phyloP scores from a whole-genome alignment of 2,797 vertebrate genomes.

The Arctocebus calabarensis region DNA sequence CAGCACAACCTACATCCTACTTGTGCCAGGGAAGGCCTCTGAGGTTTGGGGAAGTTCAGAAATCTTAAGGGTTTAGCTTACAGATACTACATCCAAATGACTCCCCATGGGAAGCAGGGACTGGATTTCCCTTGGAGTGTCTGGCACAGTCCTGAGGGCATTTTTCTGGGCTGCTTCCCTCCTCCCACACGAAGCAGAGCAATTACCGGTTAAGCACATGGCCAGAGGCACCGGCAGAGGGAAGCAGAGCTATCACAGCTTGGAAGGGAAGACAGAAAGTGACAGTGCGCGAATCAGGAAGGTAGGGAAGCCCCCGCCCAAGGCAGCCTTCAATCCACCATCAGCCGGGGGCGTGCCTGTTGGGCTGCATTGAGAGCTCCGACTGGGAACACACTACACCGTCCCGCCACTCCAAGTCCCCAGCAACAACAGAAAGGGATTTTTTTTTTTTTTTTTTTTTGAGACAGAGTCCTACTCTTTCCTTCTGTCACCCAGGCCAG shows the following conservation, averaged over 20 bases:
- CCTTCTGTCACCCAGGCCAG: no score
- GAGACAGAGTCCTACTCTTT: no score
- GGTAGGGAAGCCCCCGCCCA: not conserved
- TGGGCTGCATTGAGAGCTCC: not conserved
- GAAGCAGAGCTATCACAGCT: conserved; percentile 1
- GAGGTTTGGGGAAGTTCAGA: conserved; percentile 24
- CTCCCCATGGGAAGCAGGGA: not conserved
- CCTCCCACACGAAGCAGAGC: not conserved
- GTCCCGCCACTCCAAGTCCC: no score
- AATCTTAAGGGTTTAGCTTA: not conserved
- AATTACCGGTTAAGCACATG: not conserved
- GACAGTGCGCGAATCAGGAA: not conserved
- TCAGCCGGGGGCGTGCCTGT: not conserved
- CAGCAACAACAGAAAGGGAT: not conserved
- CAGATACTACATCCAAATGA: not conserved
- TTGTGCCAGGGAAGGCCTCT: conserved; percentile 37
- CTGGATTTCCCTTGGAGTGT: not conserved
- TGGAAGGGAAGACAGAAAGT: not conserved
- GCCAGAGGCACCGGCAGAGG: not conserved
- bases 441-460: not conserved
- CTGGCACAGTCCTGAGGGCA: not conserved
- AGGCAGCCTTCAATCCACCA: not conserved
- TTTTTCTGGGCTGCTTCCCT: not conserved
- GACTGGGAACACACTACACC: accelerated
- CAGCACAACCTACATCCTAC: conserved; percentile 75